These are phyloP conservation scores for Coremacera marginata DNA, from an alignment of 2,888 invertebrate species.

Conservation along the genomic window DNA sequence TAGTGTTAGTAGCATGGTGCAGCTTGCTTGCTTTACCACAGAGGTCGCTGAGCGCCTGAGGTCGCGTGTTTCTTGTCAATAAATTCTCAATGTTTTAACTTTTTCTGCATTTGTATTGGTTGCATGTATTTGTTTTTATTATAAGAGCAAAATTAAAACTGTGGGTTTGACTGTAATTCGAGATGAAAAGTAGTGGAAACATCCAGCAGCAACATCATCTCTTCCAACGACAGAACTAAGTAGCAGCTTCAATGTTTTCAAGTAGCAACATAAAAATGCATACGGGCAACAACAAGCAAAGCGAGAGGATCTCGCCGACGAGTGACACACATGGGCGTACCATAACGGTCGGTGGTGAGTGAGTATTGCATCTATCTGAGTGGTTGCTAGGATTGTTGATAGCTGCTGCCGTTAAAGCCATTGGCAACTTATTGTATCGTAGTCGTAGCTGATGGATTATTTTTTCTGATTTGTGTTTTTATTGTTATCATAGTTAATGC, in stretches of 20 bases:
- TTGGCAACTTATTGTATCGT: no score
- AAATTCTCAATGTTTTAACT: slow-evolving; percentile 53
- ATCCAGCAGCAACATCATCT: background rate
- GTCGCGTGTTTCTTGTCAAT: slow-evolving; percentile 56
- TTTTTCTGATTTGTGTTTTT: no score
- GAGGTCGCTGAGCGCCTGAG: slow-evolving; percentile 34
- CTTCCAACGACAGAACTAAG: background rate
- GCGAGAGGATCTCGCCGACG: background rate
- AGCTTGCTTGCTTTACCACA: background rate
- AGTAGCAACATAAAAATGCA: background rate
- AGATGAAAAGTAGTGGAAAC: slow-evolving; percentile 16
- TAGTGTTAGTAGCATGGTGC: background rate
- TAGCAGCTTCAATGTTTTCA: background rate
- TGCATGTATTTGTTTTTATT: slow-evolving; percentile 19
- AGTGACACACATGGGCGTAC: no score
- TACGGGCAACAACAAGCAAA: slow-evolving; percentile 26
- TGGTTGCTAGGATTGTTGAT: no score
- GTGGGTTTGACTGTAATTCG: slow-evolving; percentile 4
- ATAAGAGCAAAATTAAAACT: slow-evolving; percentile 6
- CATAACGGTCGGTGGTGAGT: no score
- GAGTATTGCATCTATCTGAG: no score
- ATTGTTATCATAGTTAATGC: background rate
- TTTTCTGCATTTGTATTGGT: slow-evolving; percentile 18
- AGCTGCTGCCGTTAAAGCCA: no score
- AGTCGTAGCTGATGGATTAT: no score